Evolutionary conservation across 2,113 vertebrate species (phyloP), one percentile per base, ranked within the genome.

Genomic region (Xenopus laevis): DNA sequence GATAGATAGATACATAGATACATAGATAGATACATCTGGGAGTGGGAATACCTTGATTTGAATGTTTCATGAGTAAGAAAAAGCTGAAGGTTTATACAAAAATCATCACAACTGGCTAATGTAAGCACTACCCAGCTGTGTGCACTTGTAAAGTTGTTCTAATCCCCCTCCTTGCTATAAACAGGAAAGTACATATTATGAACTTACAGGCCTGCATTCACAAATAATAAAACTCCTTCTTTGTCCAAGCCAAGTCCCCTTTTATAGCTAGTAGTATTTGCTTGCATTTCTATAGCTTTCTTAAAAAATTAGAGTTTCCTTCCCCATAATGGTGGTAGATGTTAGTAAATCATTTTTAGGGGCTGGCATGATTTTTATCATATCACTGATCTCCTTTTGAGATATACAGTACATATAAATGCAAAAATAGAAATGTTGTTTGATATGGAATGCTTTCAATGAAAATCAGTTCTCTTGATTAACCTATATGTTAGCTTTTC

Each of bases 141-240:
- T 83, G 92, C 94, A 96, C 97, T 99, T 98, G 95, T 95, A 93
- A 95, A 95, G 95, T 97, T 98, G 95, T 96, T 96, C 92, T 94
- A 96, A 95, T 96, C 92, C 94, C 89, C 86, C 91, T 91, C 89
- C 86, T 88, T 92, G 90, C 85, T 94, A 94, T 99, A 99, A 99
- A 99, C 97, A 99, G 97, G 97, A 98, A 99, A 96, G 96, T 92
- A 91, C 91, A 93, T 90, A 93, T 93, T 91, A 96, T 95, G 95
- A 95, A 97, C 93, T 92, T 92, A 94, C 89, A 91, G 92, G 87
- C 89, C 88, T 85, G 85, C 91, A 86, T 91, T 89, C 90, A 89
- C 94, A 95, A 96, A 96, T 90, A 94, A 90, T 84, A 87, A 80
- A 79, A 80, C 85, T 86, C 83, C 81, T 72, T 75, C 78, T 52